Percentiles rank a stretch among this genome's conserved stretches.
These are phyloP conservation scores for Esox masquinongy DNA, from an alignment of 2,797 vertebrate genomes.

Conservation along the genomic window DNA sequence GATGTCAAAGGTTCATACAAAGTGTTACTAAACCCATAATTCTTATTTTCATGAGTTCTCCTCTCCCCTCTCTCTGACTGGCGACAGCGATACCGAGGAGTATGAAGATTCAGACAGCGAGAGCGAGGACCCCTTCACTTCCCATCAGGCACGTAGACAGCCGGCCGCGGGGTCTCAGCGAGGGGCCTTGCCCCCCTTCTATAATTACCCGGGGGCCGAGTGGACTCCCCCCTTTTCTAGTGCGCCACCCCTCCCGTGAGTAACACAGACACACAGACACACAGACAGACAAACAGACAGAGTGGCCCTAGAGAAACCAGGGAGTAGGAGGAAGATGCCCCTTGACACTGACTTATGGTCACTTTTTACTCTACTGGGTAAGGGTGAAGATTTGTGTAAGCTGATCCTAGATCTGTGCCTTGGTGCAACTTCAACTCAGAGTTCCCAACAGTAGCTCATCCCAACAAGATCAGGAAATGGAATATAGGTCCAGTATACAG, in stretches of 20 bases:
- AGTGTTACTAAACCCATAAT: not conserved
- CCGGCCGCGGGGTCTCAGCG: slow-evolving; percentile 81
- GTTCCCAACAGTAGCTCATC: not conserved
- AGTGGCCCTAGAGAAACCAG: slow-evolving; percentile 34
- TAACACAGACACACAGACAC: slow-evolving; percentile 80
- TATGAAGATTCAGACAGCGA: slow-evolving; percentile 85
- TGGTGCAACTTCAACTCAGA: slow-evolving; percentile 30
- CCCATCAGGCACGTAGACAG: slow-evolving; percentile 87
- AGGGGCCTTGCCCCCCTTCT: slow-evolving; percentile 83
- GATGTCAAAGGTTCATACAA: not conserved
- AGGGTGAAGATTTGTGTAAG: slow-evolving; percentile 4
- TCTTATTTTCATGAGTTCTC: slow-evolving; percentile 29
- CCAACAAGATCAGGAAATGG: slow-evolving; percentile 29
- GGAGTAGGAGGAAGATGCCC: slow-evolving; percentile 32
- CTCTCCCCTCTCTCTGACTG: slow-evolving; percentile 32
- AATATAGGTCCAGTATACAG: slow-evolving; percentile 24
- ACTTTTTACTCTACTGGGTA: slow-evolving; percentile 15
- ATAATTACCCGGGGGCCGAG: slow-evolving; percentile 84
- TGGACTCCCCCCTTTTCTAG: slow-evolving; percentile 86
- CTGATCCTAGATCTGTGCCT: slow-evolving; percentile 35
- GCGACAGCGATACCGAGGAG: slow-evolving; percentile 77
- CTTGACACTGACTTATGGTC: slow-evolving; percentile 36
- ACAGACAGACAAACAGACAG: slow-evolving; percentile 78
- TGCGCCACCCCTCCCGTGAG: slow-evolving; percentile 84
- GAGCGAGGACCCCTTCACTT: slow-evolving; percentile 85